phyloP scores from a whole-genome alignment of 2,888 invertebrate genomes.

The Coleophora deauratella region DNA sequence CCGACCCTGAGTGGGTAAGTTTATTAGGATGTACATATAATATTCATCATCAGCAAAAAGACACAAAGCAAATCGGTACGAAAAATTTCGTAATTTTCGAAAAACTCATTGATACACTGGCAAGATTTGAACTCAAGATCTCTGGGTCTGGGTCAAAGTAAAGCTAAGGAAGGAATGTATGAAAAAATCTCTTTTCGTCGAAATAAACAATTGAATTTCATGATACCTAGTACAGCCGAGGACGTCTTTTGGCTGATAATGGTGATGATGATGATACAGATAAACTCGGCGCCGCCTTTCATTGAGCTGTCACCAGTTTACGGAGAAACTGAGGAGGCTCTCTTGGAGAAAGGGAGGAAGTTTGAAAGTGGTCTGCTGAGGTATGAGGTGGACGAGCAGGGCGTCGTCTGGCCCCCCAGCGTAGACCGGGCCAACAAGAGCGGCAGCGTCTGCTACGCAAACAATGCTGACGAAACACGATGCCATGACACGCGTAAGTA shows the following conservation, averaged over 20 bases:
- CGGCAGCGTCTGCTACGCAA: slow-evolving; percentile 6
- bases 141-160: background rate
- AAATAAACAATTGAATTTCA: too few relatives aligned
- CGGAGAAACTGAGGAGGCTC: slow-evolving; percentile 7
- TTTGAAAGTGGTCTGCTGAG: slow-evolving; percentile 25
- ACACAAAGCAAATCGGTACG: too few relatives aligned
- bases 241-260: slow-evolving; percentile 1
- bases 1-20: too few relatives aligned
- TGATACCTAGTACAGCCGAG: too few relatives aligned
- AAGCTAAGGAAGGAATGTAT: background rate
- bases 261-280: too few relatives aligned
- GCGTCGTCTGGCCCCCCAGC: slow-evolving; percentile 26
- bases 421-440: background rate
- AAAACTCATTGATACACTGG: too few relatives aligned
- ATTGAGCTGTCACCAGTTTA: slow-evolving; percentile 29
- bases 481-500: slow-evolving; percentile 16
- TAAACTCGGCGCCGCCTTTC: slow-evolving; percentile 25
- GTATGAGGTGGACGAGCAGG: slow-evolving; percentile 20
- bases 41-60: slow-evolving; percentile 1
- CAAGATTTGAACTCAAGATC: too few relatives aligned
- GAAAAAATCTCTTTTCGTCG: background rate
- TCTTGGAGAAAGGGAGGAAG: slow-evolving; percentile 13
- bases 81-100: too few relatives aligned
- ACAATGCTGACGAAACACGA: slow-evolving; percentile 7
- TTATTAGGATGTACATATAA: slow-evolving; percentile 11